Base-by-base conservation (phyloP, 2,113 vertebrate species). In the Heterotis niloticus region DNA sequence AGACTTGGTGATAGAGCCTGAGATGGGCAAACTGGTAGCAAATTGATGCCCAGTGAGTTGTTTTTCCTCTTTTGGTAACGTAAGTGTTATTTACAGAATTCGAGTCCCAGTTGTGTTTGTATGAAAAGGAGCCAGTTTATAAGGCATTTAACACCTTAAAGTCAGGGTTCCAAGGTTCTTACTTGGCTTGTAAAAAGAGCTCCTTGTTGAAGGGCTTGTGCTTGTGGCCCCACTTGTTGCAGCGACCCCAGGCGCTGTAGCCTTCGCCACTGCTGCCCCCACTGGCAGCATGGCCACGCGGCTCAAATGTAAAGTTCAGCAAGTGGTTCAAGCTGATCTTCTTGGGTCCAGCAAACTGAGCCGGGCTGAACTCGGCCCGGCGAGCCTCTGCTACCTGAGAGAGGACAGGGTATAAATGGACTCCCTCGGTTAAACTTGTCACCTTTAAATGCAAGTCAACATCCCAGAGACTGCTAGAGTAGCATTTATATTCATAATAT, bases 111-210 rank as follows among this genome's bases (percentile, higher is more conserved):
- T 44, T 44, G 34, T 44, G 34, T 7, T 44, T 44, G 7, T 44
- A 44, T 4, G 2, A 11, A 62, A 11, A 23, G 34, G 34, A 44
- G 34, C 34, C 34, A 44, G 34, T 44, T 2, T 44, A 44, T 44
- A 44, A 44, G 34, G 34, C 34, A 44, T 44, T 44, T 44, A 44
- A 44, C 34, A 2, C 34, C 34, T 44, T 7, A 44, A 2, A 44
- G 3, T 7, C 7, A 44, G 16, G 13, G 5, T 57, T 54, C 20
- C 2, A 5, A 17, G 70, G 16, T 52, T 26, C 95, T 96, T 88
- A 99, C 98, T 99, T 99, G 87, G 98, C 98, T 93, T 99, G 98
- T 77, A 99, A 90, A 82, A 98, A 99, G 65, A 98, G 96, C 88
- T 99, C 98, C 92, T 99, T 99, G 91, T 96, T 99, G 89, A 99